Percentiles rank a stretch among this genome's conserved stretches.
These are phyloP conservation scores for Thymelicus sylvestris DNA, from an alignment of 2,888 invertebrate species.

Conservation along the genomic window DNA sequence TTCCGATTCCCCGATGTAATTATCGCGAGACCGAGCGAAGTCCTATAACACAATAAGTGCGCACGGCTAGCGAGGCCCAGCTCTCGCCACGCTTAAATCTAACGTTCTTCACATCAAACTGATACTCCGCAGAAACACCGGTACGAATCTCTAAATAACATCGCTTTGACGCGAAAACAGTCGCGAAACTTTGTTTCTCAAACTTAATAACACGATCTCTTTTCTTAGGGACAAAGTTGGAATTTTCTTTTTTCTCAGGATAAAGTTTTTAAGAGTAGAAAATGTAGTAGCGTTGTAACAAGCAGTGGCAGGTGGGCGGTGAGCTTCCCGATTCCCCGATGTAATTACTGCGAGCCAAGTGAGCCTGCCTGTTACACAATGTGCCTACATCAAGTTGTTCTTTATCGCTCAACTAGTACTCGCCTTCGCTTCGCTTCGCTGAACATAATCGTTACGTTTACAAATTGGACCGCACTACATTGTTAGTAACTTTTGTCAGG, in stretches of 20 bases:
- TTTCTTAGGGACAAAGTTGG: slow-evolving; percentile 11
- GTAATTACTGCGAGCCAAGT: slow-evolving; percentile 26
- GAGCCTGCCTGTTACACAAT: slow-evolving; percentile 22
- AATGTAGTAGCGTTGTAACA: slow-evolving; percentile 16
- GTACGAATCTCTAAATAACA: slow-evolving; percentile 6
- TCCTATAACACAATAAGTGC: slow-evolving; percentile 76
- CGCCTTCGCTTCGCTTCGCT: neutral
- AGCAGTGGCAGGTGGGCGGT: slow-evolving; percentile 24
- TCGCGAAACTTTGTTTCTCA: slow-evolving; percentile 8
- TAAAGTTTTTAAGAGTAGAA: slow-evolving; percentile 14
- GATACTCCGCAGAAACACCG: neutral
- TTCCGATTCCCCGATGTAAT: slow-evolving; percentile 80
- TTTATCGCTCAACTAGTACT: slow-evolving; percentile 8
- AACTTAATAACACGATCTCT: slow-evolving; percentile 12
- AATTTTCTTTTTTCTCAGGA: slow-evolving; percentile 12
- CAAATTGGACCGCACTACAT: too few relatives aligned
- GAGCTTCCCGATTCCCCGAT: slow-evolving; percentile 32
- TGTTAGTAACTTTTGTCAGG: too few relatives aligned
- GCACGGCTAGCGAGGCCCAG: slow-evolving; percentile 58
- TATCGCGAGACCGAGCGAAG: slow-evolving; percentile 68
- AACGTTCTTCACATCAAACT: slow-evolving; percentile 42
- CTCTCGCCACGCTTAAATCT: slow-evolving; percentile 34
- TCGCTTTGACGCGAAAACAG: slow-evolving; percentile 13
- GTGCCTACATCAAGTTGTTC: slow-evolving; percentile 12
- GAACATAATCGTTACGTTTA: neutral